Percentiles rank a stretch among this genome's conserved stretches.
phyloP scores from a whole-genome alignment of 2,797 vertebrate genomes.

The Taeniopygia guttata region DNA sequence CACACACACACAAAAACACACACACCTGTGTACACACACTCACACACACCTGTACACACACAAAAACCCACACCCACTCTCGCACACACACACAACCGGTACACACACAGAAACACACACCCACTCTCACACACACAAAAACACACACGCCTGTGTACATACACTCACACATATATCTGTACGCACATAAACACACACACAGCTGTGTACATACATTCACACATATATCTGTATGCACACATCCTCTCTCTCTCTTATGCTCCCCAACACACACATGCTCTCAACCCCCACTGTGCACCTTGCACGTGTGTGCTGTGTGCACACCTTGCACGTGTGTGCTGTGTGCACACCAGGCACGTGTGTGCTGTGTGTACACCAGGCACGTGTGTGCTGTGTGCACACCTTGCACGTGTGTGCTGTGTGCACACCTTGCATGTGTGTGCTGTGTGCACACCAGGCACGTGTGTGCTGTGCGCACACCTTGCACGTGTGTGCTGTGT shows the following conservation, averaged over 20 bases:
- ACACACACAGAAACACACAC: background rate
- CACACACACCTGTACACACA: too few relatives aligned
- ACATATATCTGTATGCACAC: too few relatives aligned
- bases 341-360: fast-evolving
- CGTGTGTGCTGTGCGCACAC: fast-evolving
- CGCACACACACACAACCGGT: too few relatives aligned
- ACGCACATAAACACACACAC: too few relatives aligned
- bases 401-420: fast-evolving
- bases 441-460: too few relatives aligned
- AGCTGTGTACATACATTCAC: too few relatives aligned
- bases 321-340: fast-evolving
- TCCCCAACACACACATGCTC: fast-evolving
- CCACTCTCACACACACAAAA: too few relatives aligned
- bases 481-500: fast-evolving
- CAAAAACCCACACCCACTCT: too few relatives aligned
- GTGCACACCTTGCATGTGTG: fast-evolving
- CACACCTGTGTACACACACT: background rate
- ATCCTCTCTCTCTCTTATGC: background rate
- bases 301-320: fast-evolving
- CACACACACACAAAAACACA: background rate
- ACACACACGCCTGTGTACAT: too few relatives aligned
- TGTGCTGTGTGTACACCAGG: too few relatives aligned
- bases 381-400: fast-evolving
- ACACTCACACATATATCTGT: too few relatives aligned
- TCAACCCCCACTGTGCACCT: fast-evolving